phyloP scores from a whole-genome alignment of 2,888 invertebrate species.

The Synergus japonicus region DNA sequence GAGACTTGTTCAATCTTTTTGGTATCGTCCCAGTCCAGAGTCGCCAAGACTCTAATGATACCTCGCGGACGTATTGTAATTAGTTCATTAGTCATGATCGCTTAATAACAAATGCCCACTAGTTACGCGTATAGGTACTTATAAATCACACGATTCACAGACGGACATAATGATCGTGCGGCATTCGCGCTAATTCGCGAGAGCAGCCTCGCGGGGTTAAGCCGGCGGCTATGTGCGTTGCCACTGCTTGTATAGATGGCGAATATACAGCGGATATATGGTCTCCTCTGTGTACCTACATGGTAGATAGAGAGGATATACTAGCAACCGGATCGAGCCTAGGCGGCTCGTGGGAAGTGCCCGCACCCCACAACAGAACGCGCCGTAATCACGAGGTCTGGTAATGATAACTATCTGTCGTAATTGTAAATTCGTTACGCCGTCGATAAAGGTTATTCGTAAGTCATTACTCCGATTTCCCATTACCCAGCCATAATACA shows the following conservation, averaged over 20 bases:
- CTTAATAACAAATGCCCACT: slow-evolving; percentile 66
- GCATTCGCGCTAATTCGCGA: slow-evolving; percentile 65
- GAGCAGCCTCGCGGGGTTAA: slow-evolving; percentile 44
- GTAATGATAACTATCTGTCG: slow-evolving; percentile 72
- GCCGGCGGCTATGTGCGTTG: slow-evolving; percentile 41
- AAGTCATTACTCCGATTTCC: slow-evolving; percentile 72
- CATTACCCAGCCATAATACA: slow-evolving; percentile 55
- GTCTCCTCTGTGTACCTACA: not conserved
- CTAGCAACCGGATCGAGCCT: slow-evolving; percentile 16
- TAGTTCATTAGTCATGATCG: slow-evolving; percentile 71
- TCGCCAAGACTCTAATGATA: slow-evolving; percentile 43
- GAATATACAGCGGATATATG: not conserved
- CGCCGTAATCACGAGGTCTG: slow-evolving; percentile 59
- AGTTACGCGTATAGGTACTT: slow-evolving; percentile 61
- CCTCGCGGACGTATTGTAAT: slow-evolving; percentile 62
- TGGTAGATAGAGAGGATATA: slow-evolving; percentile 35
- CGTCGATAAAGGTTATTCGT: slow-evolving; percentile 72
- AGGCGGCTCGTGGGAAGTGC: slow-evolving; percentile 66
- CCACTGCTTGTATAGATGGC: not conserved
- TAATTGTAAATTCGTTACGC: slow-evolving; percentile 75
- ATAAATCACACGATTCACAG: slow-evolving; percentile 68
- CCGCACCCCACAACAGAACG: slow-evolving; percentile 59
- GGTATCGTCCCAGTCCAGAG: not conserved
- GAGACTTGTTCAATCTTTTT: not conserved
- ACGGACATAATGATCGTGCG: slow-evolving; percentile 60